Evolutionary conservation across 2,888 invertebrate genomes (phyloP).

Genomic region (Margaritifera margaritifera): DNA sequence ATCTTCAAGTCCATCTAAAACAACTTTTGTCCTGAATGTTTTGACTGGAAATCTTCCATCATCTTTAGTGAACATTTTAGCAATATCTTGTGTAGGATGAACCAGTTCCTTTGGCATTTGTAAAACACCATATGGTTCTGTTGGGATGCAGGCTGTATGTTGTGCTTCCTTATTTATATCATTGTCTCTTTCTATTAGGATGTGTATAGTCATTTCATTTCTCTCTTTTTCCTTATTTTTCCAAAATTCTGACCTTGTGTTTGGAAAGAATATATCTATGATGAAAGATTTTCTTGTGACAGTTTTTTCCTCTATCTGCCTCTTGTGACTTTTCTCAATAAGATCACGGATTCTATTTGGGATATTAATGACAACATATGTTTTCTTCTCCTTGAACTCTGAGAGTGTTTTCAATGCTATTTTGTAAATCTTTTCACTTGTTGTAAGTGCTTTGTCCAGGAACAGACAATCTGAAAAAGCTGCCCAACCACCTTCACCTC

Average conservation of each 20-base stretch:
- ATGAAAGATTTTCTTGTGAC: constrained; percentile 11
- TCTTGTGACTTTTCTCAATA: not conserved
- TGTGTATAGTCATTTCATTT: not conserved
- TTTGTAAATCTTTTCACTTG: not conserved
- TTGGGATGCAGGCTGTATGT: too few species aligned
- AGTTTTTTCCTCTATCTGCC: not conserved
- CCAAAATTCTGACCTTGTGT: constrained; percentile 10
- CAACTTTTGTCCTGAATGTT: too few species aligned
- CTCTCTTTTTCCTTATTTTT: not conserved
- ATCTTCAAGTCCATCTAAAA: too few species aligned
- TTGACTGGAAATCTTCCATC: too few species aligned
- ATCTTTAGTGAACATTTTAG: too few species aligned
- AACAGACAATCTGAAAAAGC: constrained; percentile 8
- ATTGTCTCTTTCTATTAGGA: too few species aligned
- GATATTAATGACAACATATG: too few species aligned
- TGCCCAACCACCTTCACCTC: constrained; percentile 1
- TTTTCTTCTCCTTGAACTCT: constrained; percentile 6
- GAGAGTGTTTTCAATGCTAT: constrained; percentile 5
- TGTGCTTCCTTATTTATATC: too few species aligned
- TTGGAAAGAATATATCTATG: constrained; percentile 12
- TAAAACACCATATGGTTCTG: too few species aligned
- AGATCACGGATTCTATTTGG: too few species aligned
- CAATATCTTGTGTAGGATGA: too few species aligned
- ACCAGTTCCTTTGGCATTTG: too few species aligned
- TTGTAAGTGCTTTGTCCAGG: constrained; percentile 8